Percentiles rank a stretch among this genome's conserved stretches.
Conservation (phyloP, 2,797 vertebrate genomes). For the Esox lucius region DNA sequence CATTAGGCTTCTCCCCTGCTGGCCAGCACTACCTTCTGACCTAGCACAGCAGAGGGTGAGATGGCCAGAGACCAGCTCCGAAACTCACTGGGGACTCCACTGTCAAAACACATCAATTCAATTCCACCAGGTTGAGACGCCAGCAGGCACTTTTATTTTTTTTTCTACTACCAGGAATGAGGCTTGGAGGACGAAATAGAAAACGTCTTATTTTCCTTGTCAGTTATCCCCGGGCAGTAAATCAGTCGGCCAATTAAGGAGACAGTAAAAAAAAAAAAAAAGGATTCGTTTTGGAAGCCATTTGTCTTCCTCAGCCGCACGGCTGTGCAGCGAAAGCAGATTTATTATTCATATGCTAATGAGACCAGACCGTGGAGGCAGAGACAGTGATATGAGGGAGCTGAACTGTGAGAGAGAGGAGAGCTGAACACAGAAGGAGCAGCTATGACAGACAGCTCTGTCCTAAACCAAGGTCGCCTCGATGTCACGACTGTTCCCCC, state of each 20-base stretch:
- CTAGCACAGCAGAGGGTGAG: conserved; percentile 23
- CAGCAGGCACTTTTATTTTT: not conserved
- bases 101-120: conserved; percentile 44
- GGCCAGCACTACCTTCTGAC: conserved; percentile 30
- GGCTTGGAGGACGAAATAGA: not conserved
- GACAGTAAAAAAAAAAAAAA: conserved; percentile 68
- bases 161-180: conserved; percentile 13
- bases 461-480: conserved; percentile 50
- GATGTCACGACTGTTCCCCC: conserved; percentile 10
- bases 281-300: conserved; percentile 62
- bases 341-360: conserved; percentile 60
- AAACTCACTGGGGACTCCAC: conserved; percentile 15
- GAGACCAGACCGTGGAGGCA: conserved; percentile 29
- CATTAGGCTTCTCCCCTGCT: conserved; percentile 59
- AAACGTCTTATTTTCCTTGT: conserved; percentile 37
- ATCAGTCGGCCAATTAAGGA: conserved; percentile 71
- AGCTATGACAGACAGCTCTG: conserved; percentile 37
- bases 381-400: not conserved
- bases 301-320: conserved; percentile 56
- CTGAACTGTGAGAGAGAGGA: conserved; percentile 34
- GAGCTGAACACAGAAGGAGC: conserved; percentile 1
- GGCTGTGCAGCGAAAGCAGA: conserved; percentile 46
- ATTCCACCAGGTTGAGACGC: conserved; percentile 19
- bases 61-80: conserved; percentile 12
- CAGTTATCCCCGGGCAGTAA: conserved; percentile 50